A percentile compares a stretch with the other conserved stretches of the same genome.
Conservation (phyloP, 2,113 vertebrate genomes). For the Coptodon rendalli region DNA sequence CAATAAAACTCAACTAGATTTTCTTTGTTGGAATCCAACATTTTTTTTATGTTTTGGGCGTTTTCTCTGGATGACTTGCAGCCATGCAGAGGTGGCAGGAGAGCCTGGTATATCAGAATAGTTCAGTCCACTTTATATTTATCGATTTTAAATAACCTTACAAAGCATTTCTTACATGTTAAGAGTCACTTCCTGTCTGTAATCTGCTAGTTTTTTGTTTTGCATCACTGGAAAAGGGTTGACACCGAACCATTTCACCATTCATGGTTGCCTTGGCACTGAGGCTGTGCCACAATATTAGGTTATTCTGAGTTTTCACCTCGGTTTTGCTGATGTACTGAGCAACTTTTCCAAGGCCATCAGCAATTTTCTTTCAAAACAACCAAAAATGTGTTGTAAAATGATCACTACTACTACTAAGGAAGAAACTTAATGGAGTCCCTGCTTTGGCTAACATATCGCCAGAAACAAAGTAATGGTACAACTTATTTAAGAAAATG, state of each 20-base stretch:
- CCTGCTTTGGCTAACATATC: not conserved
- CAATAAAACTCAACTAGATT: not conserved
- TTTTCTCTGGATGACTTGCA: not conserved
- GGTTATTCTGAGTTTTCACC: not conserved
- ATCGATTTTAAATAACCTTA: not conserved
- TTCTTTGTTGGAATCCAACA: not conserved
- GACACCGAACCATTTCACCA: not conserved
- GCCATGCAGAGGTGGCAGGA: not conserved
- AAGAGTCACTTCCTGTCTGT: not conserved
- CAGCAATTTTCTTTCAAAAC: not conserved
- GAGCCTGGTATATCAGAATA: not conserved
- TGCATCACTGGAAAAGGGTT: not conserved
- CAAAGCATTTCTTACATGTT: not conserved
- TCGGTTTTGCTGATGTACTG: fast-evolving
- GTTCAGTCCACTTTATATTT: not conserved
- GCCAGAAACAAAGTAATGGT: not conserved
- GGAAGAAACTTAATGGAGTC: not conserved
- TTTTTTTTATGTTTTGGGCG: fast-evolving
- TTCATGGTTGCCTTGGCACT: not conserved
- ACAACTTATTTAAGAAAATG: not conserved
- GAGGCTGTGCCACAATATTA: not conserved
- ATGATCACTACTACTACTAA: fast-evolving
- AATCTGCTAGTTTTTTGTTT: not conserved
- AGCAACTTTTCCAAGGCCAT: not conserved
- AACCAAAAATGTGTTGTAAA: not conserved